These are phyloP conservation scores for Karalla daura DNA, from an alignment of 2,797 vertebrate species.

Conservation along the genomic window DNA sequence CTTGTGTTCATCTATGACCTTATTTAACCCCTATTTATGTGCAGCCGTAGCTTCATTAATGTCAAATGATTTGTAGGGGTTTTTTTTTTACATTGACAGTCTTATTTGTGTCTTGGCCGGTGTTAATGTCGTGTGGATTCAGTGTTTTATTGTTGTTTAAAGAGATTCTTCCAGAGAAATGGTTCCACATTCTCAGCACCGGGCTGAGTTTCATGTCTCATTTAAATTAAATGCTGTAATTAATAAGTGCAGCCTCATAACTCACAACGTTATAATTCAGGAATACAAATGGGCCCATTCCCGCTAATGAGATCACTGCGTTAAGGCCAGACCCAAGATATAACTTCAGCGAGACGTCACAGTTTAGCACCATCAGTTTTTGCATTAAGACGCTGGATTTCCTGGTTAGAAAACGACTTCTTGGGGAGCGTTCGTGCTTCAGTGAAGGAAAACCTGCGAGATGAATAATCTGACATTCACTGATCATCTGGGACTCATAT, in stretches of 20 bases:
- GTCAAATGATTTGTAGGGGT: too few species aligned
- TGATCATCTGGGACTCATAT: conserved; percentile 59
- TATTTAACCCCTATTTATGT: neutral
- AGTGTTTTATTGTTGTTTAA: neutral
- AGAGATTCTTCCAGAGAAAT: neutral
- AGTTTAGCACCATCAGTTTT: conserved; percentile 17
- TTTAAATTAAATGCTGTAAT: conserved; percentile 3
- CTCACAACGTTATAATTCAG: conserved; percentile 17
- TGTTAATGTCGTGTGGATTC: neutral
- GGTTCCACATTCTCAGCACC: neutral
- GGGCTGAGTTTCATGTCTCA: neutral
- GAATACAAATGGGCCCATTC: conserved; percentile 31
- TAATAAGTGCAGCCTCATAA: conserved; percentile 15
- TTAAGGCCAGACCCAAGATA: conserved; percentile 5
- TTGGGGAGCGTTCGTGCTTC: neutral
- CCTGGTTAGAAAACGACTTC: neutral
- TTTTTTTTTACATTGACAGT: neutral
- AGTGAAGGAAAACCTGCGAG: conserved; percentile 3
- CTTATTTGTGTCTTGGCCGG: neutral
- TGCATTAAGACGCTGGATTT: conserved; percentile 7
- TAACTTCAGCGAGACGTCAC: conserved; percentile 23
- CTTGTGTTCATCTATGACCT: neutral
- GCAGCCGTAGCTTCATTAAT: neutral
- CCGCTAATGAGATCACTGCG: conserved; percentile 12
- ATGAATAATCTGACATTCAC: conserved; percentile 32